Evolutionary conservation across 2,113 vertebrate genomes (phyloP).

Genomic region (Thomomys bottae): DNA sequence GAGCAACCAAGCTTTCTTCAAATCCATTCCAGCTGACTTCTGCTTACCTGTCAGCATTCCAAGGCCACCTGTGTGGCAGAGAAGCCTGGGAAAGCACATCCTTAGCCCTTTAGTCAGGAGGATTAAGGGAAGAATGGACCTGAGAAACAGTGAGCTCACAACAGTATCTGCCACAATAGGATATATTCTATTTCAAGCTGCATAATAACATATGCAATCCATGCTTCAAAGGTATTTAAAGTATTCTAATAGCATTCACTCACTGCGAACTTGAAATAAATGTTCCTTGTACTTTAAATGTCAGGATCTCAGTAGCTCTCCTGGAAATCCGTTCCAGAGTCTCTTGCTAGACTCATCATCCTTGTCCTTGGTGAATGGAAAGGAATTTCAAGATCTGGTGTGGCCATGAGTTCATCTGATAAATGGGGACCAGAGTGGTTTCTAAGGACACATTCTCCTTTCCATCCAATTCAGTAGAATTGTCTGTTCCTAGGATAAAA

Average conservation of each 20-base stretch:
- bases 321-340: conserved; percentile 37
- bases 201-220: conserved; percentile 31
- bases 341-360: conserved; percentile 34
- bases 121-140: background rate
- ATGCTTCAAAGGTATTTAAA: conserved; percentile 66
- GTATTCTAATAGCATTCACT: conserved; percentile 50
- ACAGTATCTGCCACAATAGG: background rate
- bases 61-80: background rate
- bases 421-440: background rate
- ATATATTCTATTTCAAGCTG: conserved; percentile 25
- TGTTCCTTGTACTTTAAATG: conserved; percentile 51
- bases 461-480: background rate
- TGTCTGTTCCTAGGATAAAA: conserved; percentile 10
- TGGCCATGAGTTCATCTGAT: conserved; percentile 31
- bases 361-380: conserved; percentile 18
- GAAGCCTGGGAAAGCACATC: background rate
- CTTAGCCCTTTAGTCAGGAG: background rate
- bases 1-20: conserved; percentile 29
- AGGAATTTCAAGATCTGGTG: conserved; percentile 29
- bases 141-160: background rate
- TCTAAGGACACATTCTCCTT: background rate
- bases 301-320: conserved; percentile 30
- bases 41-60: conserved; percentile 25
- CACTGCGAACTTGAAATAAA: conserved; percentile 60
- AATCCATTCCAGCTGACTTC: conserved; percentile 5